Percentiles rank a stretch among this genome's conserved stretches.
Conservation (phyloP, 2,888 invertebrate species). For the Leptinotarsa juncta region DNA sequence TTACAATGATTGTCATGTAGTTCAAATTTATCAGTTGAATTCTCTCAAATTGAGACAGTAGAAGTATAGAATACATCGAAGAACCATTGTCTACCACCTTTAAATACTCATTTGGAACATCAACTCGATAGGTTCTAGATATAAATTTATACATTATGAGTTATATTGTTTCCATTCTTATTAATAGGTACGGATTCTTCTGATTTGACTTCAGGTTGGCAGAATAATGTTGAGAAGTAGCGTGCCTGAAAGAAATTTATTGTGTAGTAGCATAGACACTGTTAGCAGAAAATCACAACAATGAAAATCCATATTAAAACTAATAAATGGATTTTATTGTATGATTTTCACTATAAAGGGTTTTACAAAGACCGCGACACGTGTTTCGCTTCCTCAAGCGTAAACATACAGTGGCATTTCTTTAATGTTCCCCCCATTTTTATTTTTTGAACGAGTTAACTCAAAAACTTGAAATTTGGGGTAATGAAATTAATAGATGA, state of each 20-base stretch:
- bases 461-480: too few relatives aligned
- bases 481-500: too few relatives aligned
- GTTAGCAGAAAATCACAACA: too few relatives aligned
- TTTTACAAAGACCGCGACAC: too few relatives aligned
- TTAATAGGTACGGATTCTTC: slow-evolving; percentile 47
- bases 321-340: too few relatives aligned
- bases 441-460: too few relatives aligned
- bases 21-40: neutral
- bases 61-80: neutral
- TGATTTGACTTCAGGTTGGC: slow-evolving; percentile 7
- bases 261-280: neutral
- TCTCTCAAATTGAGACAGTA: neutral
- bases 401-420: too few relatives aligned
- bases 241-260: slow-evolving; percentile 51
- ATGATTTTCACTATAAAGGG: too few relatives aligned
- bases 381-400: too few relatives aligned
- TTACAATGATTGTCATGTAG: neutral
- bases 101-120: neutral
- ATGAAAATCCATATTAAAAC: too few relatives aligned
- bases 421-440: too few relatives aligned
- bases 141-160: slow-evolving; percentile 20
- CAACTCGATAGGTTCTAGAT: neutral
- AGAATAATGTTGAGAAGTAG: slow-evolving; percentile 54
- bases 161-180: slow-evolving; percentile 45
- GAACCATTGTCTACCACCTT: neutral